phyloP scores from a whole-genome alignment of 2,113 vertebrate genomes.

The Dipodomys spectabilis region DNA sequence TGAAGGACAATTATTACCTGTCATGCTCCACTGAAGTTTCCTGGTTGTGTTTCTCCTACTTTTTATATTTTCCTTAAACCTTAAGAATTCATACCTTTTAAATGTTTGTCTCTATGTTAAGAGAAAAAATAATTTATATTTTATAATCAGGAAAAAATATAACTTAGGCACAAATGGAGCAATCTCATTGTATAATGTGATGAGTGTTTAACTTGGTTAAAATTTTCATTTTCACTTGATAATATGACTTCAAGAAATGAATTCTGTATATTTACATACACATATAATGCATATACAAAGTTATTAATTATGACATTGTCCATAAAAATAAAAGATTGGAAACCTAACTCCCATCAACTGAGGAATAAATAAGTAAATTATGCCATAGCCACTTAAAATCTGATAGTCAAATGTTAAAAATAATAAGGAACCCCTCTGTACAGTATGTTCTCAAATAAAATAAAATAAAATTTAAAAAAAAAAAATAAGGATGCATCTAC shows the following conservation, averaged over 20 bases:
- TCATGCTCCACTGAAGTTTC: neutral
- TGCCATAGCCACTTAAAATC: neutral
- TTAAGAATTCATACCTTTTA: neutral
- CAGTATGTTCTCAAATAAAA: too few relatives aligned
- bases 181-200: neutral
- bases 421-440: too few relatives aligned
- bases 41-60: neutral
- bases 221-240: slow-evolving; percentile 15
- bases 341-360: neutral
- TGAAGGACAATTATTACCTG: neutral
- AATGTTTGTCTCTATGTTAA: neutral
- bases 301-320: neutral
- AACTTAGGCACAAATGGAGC: neutral
- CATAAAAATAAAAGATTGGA: slow-evolving; percentile 2
- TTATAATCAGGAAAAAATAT: neutral
- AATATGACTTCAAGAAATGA: neutral
- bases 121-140: neutral
- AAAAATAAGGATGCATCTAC: neutral
- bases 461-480: too few relatives aligned
- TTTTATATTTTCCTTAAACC: neutral
- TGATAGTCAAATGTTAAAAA: neutral
- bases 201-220: neutral
- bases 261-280: neutral
- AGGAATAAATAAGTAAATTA: neutral
- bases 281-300: neutral